Conservation (phyloP, 2,797 vertebrate species). For the Macrochelys suwanniensis region DNA sequence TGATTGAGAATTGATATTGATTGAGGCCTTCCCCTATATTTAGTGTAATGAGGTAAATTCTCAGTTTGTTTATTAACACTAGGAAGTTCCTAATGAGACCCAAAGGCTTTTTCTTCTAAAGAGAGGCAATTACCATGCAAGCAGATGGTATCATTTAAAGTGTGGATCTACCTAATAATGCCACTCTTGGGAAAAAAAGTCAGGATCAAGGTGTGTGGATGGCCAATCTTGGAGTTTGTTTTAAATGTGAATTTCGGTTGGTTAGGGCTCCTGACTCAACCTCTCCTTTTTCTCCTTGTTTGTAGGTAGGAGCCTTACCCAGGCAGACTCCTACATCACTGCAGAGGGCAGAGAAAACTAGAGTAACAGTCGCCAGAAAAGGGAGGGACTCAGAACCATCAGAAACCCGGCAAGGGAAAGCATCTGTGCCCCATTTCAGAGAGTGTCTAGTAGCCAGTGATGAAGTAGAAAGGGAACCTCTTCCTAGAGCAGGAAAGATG, state of each 20-base stretch:
- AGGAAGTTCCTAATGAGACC: conserved; percentile 57
- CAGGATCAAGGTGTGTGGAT: background rate
- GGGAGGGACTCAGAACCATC: background rate
- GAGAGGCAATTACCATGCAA: conserved; percentile 35
- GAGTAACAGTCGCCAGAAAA: background rate
- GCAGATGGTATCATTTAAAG: conserved; percentile 18
- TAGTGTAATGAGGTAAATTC: conserved; percentile 15
- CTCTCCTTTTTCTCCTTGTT: background rate
- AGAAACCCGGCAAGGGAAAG: background rate
- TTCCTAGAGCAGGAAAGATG: background rate
- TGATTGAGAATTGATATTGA: background rate
- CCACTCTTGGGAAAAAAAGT: background rate
- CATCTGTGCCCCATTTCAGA: background rate
- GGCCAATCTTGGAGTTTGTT: background rate
- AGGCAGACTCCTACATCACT: background rate
- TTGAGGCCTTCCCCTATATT: background rate
- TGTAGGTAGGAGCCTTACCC: background rate
- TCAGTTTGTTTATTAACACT: conserved; percentile 34
- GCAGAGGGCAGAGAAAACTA: background rate
- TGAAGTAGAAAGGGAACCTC: background rate
- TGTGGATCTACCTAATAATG: background rate
- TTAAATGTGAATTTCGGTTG: background rate
- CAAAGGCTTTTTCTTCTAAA: conserved; percentile 8
- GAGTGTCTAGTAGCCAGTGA: background rate
- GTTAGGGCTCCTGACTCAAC: background rate